A percentile compares a stretch with the other conserved stretches of the same genome.
phyloP scores from a whole-genome alignment of 1,140 invertebrate genomes.

The Centruroides vittatus region DNA sequence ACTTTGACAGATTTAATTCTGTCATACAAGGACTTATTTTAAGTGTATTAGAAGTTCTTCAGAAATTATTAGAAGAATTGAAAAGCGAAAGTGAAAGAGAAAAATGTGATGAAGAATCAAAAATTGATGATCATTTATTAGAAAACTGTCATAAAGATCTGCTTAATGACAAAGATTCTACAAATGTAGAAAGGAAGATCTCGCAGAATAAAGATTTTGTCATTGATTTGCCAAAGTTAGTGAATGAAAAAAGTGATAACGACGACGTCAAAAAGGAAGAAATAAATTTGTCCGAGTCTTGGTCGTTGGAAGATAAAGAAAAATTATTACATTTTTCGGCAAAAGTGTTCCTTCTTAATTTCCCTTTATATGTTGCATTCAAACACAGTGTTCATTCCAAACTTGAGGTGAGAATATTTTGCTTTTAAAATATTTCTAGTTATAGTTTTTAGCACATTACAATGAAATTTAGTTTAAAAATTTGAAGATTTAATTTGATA shows the following conservation, averaged over 20 bases:
- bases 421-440: not conserved
- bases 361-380: slow-evolving; percentile 80
- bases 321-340: slow-evolving; percentile 59
- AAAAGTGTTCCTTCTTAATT: slow-evolving; percentile 71
- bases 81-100: not conserved
- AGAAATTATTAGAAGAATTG: slow-evolving; percentile 24
- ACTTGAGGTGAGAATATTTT: slow-evolving; percentile 35
- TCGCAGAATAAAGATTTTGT: too few species aligned
- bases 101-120: not conserved
- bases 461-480: too few species aligned
- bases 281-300: slow-evolving; percentile 24
- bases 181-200: slow-evolving; percentile 12
- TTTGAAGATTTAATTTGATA: too few species aligned
- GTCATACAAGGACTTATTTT: slow-evolving; percentile 65
- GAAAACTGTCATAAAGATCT: slow-evolving; percentile 23
- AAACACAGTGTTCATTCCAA: slow-evolving; percentile 64
- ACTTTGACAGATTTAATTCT: slow-evolving; percentile 74
- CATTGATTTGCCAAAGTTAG: too few species aligned
- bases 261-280: too few species aligned
- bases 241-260: too few species aligned
- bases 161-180: slow-evolving; percentile 5
- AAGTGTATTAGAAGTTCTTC: slow-evolving; percentile 28
- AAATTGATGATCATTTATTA: not conserved
- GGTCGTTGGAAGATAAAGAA: slow-evolving; percentile 59
- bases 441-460: too few species aligned